A percentile compares a stretch with the other conserved stretches of the same genome.
Evolutionary conservation across 2,113 vertebrate genomes (phyloP).

Genomic region (Phocoena phocoena): DNA sequence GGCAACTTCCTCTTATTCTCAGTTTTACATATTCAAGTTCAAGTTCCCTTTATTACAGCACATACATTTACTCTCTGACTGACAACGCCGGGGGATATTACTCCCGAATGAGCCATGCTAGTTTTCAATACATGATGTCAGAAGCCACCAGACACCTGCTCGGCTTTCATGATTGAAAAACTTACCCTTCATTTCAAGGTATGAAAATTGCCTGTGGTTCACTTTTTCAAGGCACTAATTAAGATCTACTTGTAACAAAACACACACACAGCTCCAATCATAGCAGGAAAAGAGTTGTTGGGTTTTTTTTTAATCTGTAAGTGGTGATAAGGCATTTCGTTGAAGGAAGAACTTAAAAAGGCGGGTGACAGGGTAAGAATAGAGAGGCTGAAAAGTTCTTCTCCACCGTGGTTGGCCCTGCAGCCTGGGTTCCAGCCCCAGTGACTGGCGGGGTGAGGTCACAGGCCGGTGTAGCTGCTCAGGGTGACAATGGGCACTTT

Average conservation of each 20-base stretch:
- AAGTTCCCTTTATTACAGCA: not conserved
- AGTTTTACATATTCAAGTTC: not conserved
- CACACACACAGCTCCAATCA: no score
- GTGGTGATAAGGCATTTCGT: not conserved
- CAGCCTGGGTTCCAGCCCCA: accelerated
- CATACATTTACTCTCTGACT: not conserved
- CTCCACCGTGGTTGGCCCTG: not conserved
- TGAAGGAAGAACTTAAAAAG: not conserved
- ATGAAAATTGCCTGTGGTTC: not conserved
- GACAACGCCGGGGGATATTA: not conserved
- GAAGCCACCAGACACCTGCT: not conserved
- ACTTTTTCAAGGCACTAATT: not conserved
- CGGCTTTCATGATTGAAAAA: not conserved
- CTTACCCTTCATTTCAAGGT: not conserved
- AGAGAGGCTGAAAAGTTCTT: no score
- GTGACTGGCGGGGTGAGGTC: not conserved
- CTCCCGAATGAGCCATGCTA: accelerated
- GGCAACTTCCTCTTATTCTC: conserved; percentile 41
- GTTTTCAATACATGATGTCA: not conserved
- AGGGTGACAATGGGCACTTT: not conserved
- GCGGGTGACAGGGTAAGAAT: no score
- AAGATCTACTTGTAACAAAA: not conserved
- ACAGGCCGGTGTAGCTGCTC: accelerated
- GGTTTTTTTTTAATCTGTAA: not conserved
- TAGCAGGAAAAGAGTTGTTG: not conserved